These are phyloP conservation scores for Sesia apiformis DNA, from an alignment of 2,888 invertebrate species.

Conservation along the genomic window DNA sequence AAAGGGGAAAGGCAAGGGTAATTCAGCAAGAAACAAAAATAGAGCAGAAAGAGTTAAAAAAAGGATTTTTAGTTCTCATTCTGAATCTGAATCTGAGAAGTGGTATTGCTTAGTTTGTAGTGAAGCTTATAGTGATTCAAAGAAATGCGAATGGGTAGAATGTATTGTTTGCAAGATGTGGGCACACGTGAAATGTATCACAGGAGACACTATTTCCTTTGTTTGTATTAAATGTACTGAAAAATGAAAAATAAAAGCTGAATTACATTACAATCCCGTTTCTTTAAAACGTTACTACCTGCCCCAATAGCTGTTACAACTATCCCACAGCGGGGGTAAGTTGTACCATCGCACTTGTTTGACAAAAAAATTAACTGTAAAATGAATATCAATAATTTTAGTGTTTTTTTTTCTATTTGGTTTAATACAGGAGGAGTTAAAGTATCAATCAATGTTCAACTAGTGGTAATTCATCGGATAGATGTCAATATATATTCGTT, in stretches of 20 bases:
- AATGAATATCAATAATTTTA: not conserved
- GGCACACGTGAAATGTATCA: too few species aligned
- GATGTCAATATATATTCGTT: conserved; percentile 4
- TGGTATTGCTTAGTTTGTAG: not conserved
- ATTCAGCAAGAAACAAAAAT: not conserved
- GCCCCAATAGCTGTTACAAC: not conserved
- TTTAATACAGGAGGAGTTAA: not conserved
- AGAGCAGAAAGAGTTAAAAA: not conserved
- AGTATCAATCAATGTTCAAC: not conserved
- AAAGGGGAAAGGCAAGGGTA: not conserved
- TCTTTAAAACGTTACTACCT: not conserved
- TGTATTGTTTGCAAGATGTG: too few species aligned
- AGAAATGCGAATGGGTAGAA: too few species aligned
- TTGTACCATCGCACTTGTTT: not conserved
- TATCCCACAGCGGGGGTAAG: not conserved
- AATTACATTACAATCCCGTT: not conserved
- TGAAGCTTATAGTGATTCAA: not conserved
- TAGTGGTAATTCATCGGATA: not conserved
- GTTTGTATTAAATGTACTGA: too few species aligned
- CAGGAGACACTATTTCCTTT: too few species aligned
- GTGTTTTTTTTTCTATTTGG: not conserved
- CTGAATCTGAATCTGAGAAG: not conserved
- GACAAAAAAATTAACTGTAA: not conserved
- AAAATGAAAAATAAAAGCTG: not conserved
- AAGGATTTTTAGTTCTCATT: not conserved